phyloP scores from a whole-genome alignment of 2,888 invertebrate genomes.

The Perizoma affinitatum region DNA sequence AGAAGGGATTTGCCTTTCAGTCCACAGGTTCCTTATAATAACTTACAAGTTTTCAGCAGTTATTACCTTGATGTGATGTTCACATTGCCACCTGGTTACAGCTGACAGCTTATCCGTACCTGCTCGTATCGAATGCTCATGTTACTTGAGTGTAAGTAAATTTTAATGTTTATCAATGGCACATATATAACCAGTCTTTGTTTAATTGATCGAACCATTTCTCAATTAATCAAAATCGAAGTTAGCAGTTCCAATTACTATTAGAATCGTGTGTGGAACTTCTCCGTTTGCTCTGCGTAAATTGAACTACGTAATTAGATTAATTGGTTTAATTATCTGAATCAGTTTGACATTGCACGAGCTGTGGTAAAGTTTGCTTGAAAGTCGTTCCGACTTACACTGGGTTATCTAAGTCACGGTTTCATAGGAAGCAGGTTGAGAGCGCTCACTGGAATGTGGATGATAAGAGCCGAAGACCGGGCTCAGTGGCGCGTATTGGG shows the following conservation, averaged over 20 bases:
- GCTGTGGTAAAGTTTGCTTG: constrained; percentile 74
- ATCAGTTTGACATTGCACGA: constrained; percentile 73
- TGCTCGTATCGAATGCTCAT: too few relatives aligned
- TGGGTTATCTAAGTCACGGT: constrained; percentile 1
- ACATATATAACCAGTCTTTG: too few relatives aligned
- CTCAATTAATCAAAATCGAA: constrained; percentile 6
- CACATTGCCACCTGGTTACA: too few relatives aligned
- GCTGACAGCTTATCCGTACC: too few relatives aligned
- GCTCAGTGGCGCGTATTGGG: too few relatives aligned
- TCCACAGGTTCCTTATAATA: too few relatives aligned
- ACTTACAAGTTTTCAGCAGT: too few relatives aligned
- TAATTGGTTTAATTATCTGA: constrained; percentile 75
- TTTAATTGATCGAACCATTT: not conserved
- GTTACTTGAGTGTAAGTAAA: too few relatives aligned
- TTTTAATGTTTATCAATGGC: too few relatives aligned
- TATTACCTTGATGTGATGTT: too few relatives aligned
- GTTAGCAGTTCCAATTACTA: constrained; percentile 13
- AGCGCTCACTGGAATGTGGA: not conserved
- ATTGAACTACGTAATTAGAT: constrained; percentile 67
- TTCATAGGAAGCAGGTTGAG: constrained; percentile 2
- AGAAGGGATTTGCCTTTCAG: too few relatives aligned
- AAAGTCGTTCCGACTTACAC: constrained; percentile 70
- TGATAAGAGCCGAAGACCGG: too few relatives aligned
- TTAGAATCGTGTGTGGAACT: constrained; percentile 18
- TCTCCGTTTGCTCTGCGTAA: constrained; percentile 39